Percentiles rank a stretch among this genome's conserved stretches.
phyloP scores from a whole-genome alignment of 2,888 invertebrate genomes.

The Tetropium fuscum region DNA sequence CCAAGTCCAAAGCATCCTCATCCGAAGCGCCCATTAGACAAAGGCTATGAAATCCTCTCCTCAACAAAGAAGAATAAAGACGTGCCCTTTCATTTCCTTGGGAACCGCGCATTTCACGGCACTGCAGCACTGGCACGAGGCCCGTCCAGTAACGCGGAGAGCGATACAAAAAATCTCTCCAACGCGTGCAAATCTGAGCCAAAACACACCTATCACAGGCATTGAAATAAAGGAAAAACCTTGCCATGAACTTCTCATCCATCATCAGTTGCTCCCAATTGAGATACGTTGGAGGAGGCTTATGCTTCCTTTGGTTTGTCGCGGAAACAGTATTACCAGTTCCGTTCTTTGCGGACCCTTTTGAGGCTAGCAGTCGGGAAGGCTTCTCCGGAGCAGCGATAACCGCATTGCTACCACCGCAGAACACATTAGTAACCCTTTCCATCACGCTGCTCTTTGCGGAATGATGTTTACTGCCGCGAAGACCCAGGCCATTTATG shows the following conservation, averaged over 20 bases:
- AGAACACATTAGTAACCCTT: constrained; percentile 87
- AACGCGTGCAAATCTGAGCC: constrained; percentile 87
- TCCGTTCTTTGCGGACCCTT: constrained; percentile 28
- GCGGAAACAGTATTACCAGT: constrained; percentile 50
- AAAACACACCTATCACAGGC: constrained; percentile 79
- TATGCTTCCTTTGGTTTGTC: constrained; percentile 51
- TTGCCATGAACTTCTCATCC: constrained; percentile 87
- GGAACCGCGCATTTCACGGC: constrained; percentile 77
- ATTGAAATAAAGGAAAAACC: constrained; percentile 86
- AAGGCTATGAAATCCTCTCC: constrained; percentile 88
- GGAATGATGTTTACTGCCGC: constrained; percentile 63
- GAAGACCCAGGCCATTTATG: constrained; percentile 80
- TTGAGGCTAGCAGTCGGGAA: constrained; percentile 62
- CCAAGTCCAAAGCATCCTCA: constrained; percentile 89
- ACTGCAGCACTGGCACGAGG: constrained; percentile 86
- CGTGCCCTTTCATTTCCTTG: constrained; percentile 69
- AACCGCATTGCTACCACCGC: constrained; percentile 72
- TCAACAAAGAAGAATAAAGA: constrained; percentile 84
- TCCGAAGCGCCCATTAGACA: constrained; percentile 89
- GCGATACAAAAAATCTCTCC: constrained; percentile 91
- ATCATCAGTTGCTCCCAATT: constrained; percentile 82
- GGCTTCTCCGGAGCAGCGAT: constrained; percentile 67
- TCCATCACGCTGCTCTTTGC: constrained; percentile 81
- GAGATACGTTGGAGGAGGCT: constrained; percentile 71
- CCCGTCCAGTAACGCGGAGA: constrained; percentile 77